phyloP scores from a whole-genome alignment of 2,888 invertebrate species.

The Drosophila demipolita region DNA sequence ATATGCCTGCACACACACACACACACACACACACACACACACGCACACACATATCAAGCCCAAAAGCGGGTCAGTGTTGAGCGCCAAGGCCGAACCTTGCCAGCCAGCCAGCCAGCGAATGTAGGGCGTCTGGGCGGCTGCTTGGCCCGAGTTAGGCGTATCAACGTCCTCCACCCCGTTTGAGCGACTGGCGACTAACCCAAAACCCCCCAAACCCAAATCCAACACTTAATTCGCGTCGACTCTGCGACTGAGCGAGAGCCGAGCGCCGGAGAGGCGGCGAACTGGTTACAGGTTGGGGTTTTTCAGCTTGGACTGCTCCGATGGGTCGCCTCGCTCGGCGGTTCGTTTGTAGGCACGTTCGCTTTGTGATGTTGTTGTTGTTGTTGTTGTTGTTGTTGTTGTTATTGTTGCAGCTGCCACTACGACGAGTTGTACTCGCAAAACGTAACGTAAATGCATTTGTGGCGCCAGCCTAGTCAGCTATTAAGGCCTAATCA shows the following conservation, averaged over 20 bases:
- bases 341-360: slow-evolving; percentile 47
- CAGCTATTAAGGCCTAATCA: slow-evolving; percentile 2
- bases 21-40: slow-evolving; percentile 18
- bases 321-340: slow-evolving; percentile 33
- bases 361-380: slow-evolving; percentile 23
- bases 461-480: slow-evolving; percentile 38
- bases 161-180: slow-evolving; percentile 13
- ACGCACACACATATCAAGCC: slow-evolving; percentile 20
- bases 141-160: slow-evolving; percentile 55
- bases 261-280: slow-evolving; percentile 24
- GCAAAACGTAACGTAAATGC: slow-evolving; percentile 54
- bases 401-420: slow-evolving; percentile 26
- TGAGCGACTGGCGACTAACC: slow-evolving; percentile 46
- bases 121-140: slow-evolving; percentile 76
- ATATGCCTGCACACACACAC: slow-evolving; percentile 48
- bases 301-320: slow-evolving; percentile 19
- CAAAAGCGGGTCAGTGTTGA: slow-evolving; percentile 79
- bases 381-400: slow-evolving; percentile 13
- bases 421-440: slow-evolving; percentile 34
- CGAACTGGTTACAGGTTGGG: slow-evolving; percentile 56
- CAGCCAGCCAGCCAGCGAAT: slow-evolving; percentile 46
- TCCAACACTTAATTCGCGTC: slow-evolving; percentile 57
- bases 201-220: slow-evolving; percentile 48
- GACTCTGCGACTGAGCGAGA: slow-evolving; percentile 29
- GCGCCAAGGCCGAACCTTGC: slow-evolving; percentile 78